Evolutionary conservation across 1,140 invertebrate species (phyloP), one percentile per base, ranked within the genome.

Genomic region (Pissodes strobi): DNA sequence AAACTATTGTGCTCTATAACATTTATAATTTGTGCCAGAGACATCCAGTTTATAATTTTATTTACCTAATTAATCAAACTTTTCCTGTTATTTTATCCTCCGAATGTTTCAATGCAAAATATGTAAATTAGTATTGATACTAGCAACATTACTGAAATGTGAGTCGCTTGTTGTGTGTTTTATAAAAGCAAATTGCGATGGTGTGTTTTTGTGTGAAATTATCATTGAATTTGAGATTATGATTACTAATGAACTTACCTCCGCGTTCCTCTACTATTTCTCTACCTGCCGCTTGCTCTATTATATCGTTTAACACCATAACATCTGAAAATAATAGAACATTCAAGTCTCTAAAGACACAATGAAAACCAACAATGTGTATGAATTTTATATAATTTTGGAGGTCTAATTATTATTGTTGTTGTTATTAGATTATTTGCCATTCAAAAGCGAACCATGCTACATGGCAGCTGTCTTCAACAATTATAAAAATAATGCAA

Each of bases 241-340:
- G 22, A 45, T 43, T 41, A 46, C 58, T 65, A 19, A 15, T 41
- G 19, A 57, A 81, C 83, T 87, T 90, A 95, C 93, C 92, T 88
- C 90, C 91, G 81, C 90, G 85, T 68, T 95, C 92, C 38, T 87
- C 86, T 78, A 87, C 85, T 80, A 92, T 94, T 72, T 89, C 88
- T 73, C 90, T 84, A 66, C 90, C 91, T 65, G 91, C 92, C 23
- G 94, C 95, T 83, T 97, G 94, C 79, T 97, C 95, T 69, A 98
- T 94, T 67, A 98, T 96, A 78, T 98, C 94, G 79, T 96, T 97
- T 69, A 98, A 81, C 63, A 97, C 94, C 93, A 97, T 95, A 48
- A 98, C 94, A 86, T 98, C 95, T 98, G 81, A 15, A 86, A 67
- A 55, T 1, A 18, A 59, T 27, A n/a, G 43, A 57, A 18, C 38